A percentile compares a stretch with the other conserved stretches of the same genome.
Conservation (phyloP, 2,797 vertebrate species). For the Rhadinocentrus ornatus region DNA sequence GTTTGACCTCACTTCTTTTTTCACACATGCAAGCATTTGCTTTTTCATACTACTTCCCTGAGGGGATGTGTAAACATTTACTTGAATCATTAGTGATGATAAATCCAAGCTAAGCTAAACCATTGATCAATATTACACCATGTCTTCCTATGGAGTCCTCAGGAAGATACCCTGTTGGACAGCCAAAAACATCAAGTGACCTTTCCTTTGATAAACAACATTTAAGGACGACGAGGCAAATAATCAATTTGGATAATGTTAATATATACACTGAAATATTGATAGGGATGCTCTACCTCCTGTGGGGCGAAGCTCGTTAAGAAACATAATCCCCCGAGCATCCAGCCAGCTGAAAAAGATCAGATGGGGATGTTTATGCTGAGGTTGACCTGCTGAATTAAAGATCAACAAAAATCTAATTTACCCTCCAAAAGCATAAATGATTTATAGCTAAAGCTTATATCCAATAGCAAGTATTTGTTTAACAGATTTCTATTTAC, state of each 20-base stretch:
- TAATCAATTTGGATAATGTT: conserved; percentile 83
- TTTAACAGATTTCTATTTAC: conserved; percentile 25
- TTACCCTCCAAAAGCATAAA: conserved; percentile 76
- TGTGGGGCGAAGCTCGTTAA: conserved; percentile 75
- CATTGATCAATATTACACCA: conserved; percentile 77
- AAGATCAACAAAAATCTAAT: conserved; percentile 83
- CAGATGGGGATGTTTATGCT: conserved; percentile 75
- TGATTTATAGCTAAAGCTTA: conserved; percentile 64
- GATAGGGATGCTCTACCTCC: conserved; percentile 79
- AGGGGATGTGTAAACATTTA: conserved; percentile 54
- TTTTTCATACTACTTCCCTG: conserved; percentile 19
- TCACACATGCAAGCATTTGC: conserved; percentile 11
- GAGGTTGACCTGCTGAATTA: conserved; percentile 82
- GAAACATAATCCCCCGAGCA: conserved; percentile 76
- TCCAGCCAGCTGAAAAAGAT: conserved; percentile 78
- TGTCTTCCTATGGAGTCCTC: conserved; percentile 71
- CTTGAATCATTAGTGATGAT: conserved; percentile 53
- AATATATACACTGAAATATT: conserved; percentile 87
- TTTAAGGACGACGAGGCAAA: conserved; percentile 62
- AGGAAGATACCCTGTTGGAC: conserved; percentile 75
- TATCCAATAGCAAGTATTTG: conserved; percentile 46
- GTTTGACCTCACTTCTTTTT: conserved; percentile 12
- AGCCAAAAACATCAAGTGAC: conserved; percentile 75
- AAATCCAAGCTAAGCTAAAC: conserved; percentile 53
- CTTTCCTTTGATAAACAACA: conserved; percentile 79